Conservation (phyloP, 2,888 invertebrate genomes). For the Antheraea assamensis region DNA sequence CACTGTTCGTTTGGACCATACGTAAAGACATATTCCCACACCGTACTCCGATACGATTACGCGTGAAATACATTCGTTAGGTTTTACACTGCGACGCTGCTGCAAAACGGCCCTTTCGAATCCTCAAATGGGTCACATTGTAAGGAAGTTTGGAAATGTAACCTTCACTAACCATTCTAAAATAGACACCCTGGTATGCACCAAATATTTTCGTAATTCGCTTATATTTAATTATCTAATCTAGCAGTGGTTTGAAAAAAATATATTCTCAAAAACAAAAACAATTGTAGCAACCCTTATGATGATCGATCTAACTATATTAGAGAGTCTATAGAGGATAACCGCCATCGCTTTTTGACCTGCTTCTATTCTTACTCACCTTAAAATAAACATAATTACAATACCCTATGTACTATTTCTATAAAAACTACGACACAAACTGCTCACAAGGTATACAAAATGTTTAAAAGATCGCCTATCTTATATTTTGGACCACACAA, state of each 20-base stretch:
- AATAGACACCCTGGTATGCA: no score
- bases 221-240: no score
- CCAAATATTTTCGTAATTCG: no score
- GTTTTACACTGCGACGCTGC: slow-evolving; percentile 7
- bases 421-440: background rate
- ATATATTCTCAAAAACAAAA: no score
- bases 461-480: background rate
- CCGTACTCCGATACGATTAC: slow-evolving; percentile 47
- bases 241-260: no score
- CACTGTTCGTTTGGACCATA: slow-evolving; percentile 31
- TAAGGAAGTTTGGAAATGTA: background rate
- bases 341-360: no score
- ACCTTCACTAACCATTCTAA: background rate
- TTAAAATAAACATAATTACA: no score
- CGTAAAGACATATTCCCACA: slow-evolving; percentile 47
- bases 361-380: no score
- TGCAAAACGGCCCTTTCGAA: slow-evolving; percentile 13
- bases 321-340: no score
- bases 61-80: slow-evolving; percentile 48
- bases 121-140: background rate
- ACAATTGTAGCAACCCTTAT: no score
- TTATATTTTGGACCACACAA: background rate
- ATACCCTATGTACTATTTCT: background rate
- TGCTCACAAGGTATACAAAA: no score
- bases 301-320: no score